Conservation (phyloP, 1,140 invertebrate genomes). For the Drosophila bocki region DNA sequence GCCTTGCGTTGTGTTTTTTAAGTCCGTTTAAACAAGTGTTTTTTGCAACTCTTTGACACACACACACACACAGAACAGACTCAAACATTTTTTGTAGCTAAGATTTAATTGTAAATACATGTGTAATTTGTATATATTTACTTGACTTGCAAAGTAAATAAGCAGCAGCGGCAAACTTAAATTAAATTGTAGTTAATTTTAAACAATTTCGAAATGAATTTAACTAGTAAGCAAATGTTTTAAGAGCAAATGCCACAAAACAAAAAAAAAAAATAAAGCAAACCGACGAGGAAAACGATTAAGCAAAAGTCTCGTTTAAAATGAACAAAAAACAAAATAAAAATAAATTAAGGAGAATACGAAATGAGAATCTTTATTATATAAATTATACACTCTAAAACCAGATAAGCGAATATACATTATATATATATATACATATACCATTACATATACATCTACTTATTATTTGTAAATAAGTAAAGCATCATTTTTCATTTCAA, state of each 20-base stretch:
- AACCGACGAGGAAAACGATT: constrained; percentile 14
- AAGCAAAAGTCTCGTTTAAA: constrained; percentile 45
- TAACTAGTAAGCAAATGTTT: constrained; percentile 67
- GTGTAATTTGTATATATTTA: constrained; percentile 83
- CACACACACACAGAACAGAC: constrained; percentile 18
- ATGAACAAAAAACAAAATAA: constrained; percentile 47
- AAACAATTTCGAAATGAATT: constrained; percentile 78
- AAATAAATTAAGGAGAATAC: constrained; percentile 15
- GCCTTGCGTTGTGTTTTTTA: constrained; percentile 62
- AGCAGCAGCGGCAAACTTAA: constrained; percentile 69
- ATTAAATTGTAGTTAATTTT: constrained; percentile 81
- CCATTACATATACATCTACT: constrained; percentile 69
- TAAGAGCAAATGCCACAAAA: constrained; percentile 73
- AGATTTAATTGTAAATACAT: constrained; percentile 81
- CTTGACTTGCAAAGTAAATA: constrained; percentile 82
- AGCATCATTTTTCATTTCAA: constrained; percentile 71
- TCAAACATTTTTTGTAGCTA: constrained; percentile 72
- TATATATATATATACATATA: constrained; percentile 56
- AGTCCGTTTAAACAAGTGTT: constrained; percentile 46
- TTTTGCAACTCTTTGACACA: constrained; percentile 70
- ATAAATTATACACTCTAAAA: constrained; percentile 69
- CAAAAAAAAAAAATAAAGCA: constrained; percentile 56
- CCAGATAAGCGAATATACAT: constrained; percentile 56
- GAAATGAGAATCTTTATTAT: constrained; percentile 70
- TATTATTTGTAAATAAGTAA: constrained; percentile 83